Evolutionary conservation across 2,888 invertebrate genomes (phyloP), one percentile per base, ranked within the genome.

Genomic region (Kuschelorhynchus macadamiae): DNA sequence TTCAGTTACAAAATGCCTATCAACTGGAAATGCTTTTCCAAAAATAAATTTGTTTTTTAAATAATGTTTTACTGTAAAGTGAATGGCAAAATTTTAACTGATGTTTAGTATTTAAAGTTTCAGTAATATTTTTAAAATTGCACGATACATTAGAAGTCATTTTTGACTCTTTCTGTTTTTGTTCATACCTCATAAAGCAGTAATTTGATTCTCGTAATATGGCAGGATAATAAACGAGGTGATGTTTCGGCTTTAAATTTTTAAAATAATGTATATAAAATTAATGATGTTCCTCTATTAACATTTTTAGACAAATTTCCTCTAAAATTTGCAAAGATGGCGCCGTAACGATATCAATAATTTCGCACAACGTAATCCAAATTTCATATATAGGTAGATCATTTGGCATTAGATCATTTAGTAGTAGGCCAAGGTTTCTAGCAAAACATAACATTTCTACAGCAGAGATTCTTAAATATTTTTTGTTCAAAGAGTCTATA

Each of bases 381-480:
- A 49, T 2, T n/a, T 49, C 30, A n/a, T 36, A 53, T 16, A 50
- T 7, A 30, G 25, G 14, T 16, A 53, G 11, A 12, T 36, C 66
- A 20, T 42, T 60, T 4, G 71, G 70, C 1, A 76, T 61, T 11
- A 71, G 50, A 39, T 74, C 69, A 25, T 74, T 71, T 11, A 75
- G 60, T 20, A 75, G 65, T 25, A 71, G 18, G 0, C 72, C 64
- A 16, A 73, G 60, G 63, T 70, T 55, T 67, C 60, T 56, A 3
- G 67, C 36, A 47, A 73, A 73, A 44, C 67, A 68, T 11, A 66
- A 12, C 68, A 71, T 73, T 72, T 76, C 73, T 8, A 70, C 33
- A 11, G 70, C 72, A 33, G 72, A 71, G 73, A 75, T 72, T 59
- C 70, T 71, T 36, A 75, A 42, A 17, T 70, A 25, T 65, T 49